Conservation (phyloP, 1,140 invertebrate species). For the Macrostomum lignano region DNA sequence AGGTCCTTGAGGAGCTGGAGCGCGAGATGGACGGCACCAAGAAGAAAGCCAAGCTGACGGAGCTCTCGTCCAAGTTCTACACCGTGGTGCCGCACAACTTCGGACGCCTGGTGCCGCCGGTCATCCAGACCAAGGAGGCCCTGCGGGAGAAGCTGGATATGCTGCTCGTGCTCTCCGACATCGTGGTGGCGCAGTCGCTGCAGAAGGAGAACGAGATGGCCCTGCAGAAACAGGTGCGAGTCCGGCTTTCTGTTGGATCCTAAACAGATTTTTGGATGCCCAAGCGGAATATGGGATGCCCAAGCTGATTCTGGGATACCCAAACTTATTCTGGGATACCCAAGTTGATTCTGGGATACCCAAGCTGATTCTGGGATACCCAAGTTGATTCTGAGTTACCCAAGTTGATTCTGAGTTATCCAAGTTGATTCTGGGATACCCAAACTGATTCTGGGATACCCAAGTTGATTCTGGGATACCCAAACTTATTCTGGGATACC, state of each 20-base stretch:
- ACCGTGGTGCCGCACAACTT: constrained; percentile 30
- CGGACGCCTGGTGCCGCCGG: constrained; percentile 22
- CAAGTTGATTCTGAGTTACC: no score
- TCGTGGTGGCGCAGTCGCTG: constrained; percentile 28
- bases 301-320: no score
- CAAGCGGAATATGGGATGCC: no score
- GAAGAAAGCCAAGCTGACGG: constrained; percentile 10
- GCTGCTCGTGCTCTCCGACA: constrained; percentile 28
- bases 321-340: no score
- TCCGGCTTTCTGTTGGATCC: neutral
- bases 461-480: no score
- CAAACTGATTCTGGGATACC: no score
- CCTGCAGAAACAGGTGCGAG: constrained; percentile 2
- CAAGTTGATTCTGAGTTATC: no score
- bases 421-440: no score
- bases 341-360: no score
- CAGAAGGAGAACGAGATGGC: constrained; percentile 17
- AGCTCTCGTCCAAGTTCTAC: constrained; percentile 26
- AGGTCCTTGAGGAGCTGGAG: constrained; percentile 26
- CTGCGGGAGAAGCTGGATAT: constrained; percentile 29
- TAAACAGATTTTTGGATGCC: no score
- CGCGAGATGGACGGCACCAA: constrained; percentile 12
- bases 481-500: no score
- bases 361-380: no score
- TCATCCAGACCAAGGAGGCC: constrained; percentile 14